phyloP scores from a whole-genome alignment of 2,797 vertebrate species.

The Cyclopterus lumpus region DNA sequence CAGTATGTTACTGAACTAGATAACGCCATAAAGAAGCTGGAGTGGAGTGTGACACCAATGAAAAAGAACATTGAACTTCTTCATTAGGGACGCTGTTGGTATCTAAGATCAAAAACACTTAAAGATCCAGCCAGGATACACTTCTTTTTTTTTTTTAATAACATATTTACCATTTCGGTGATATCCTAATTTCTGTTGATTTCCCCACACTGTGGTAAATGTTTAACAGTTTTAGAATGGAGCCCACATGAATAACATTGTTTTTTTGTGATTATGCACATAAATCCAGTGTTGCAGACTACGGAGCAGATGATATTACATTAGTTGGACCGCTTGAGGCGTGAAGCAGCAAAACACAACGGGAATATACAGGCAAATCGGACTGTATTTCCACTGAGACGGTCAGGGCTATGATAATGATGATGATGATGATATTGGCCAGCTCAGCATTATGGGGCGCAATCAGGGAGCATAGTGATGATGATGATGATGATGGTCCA shows the following conservation, averaged over 20 bases:
- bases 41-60: constrained; percentile 9
- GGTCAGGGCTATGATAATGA: constrained; percentile 15
- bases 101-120: neutral
- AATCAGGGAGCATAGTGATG: constrained; percentile 12
- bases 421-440: neutral
- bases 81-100: neutral
- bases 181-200: neutral
- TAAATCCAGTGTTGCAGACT: neutral
- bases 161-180: neutral
- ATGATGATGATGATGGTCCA: constrained; percentile 17
- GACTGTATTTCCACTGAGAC: constrained; percentile 51
- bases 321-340: neutral
- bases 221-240: neutral
- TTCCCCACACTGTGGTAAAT: neutral
- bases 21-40: constrained; percentile 30
- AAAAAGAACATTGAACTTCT: constrained; percentile 11
- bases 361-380: constrained; percentile 2
- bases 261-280: neutral
- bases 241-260: neutral
- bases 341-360: constrained; percentile 23
- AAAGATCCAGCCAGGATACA: neutral
- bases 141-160: neutral
- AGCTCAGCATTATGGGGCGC: constrained; percentile 40
- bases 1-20: constrained; percentile 50
- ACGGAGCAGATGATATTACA: neutral